These are phyloP conservation scores for Rhopalosiphum maidis DNA, from an alignment of 1,140 invertebrate genomes.

Conservation along the genomic window DNA sequence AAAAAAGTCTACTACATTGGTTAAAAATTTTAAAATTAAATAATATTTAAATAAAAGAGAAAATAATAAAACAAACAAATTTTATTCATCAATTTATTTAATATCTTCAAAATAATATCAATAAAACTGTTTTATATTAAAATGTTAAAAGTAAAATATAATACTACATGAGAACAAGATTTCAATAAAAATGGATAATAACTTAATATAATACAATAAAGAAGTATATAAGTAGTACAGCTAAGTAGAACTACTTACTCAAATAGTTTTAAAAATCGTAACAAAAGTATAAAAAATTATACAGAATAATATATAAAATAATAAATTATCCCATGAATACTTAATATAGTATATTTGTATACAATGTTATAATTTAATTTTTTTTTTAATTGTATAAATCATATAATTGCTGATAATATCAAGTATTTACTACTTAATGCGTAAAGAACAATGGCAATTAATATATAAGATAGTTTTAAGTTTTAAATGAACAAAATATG, in stretches of 20 bases:
- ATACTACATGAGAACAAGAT: neutral
- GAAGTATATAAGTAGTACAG: neutral
- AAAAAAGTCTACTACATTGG: too few species aligned
- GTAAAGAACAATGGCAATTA: neutral
- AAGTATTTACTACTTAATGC: neutral
- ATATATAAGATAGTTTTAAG: neutral
- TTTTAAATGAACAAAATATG: neutral
- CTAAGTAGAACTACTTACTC: neutral
- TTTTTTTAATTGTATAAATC: neutral
- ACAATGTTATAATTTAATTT: neutral
- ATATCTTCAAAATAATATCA: neutral
- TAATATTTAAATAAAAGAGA: neutral
- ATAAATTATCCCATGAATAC: neutral
- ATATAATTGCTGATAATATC: neutral
- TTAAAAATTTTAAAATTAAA: neutral
- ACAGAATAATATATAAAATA: neutral
- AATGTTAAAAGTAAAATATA: neutral
- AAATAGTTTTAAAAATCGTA: neutral
- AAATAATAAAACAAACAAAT: neutral
- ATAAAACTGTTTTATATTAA: neutral
- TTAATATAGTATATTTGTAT: neutral
- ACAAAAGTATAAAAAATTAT: conserved; percentile 40
- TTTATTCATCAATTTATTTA: neutral
- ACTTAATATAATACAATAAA: neutral
- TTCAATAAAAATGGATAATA: neutral